phyloP scores from a whole-genome alignment of 2,113 vertebrate genomes.

The Arvicanthis niloticus region DNA sequence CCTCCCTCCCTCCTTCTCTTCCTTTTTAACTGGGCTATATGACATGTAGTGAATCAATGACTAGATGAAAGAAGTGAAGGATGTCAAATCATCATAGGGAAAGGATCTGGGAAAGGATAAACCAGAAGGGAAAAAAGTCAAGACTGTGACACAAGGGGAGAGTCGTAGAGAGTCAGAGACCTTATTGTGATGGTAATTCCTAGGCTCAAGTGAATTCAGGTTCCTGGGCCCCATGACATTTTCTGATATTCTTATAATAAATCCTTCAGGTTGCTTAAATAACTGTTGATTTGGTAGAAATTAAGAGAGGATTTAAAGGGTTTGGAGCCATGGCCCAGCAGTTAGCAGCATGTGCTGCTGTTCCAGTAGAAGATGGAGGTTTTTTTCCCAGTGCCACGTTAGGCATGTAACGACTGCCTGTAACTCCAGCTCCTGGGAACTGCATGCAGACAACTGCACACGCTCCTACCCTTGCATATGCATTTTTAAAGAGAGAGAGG shows the following conservation, averaged over 20 bases:
- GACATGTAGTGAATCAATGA: not conserved
- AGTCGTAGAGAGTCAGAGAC: not conserved
- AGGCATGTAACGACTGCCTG: not conserved
- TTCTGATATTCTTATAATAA: not conserved
- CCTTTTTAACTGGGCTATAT: not conserved
- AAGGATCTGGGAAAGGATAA: not conserved
- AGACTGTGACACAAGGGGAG: not conserved
- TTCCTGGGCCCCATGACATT: not conserved
- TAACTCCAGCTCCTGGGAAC: not conserved
- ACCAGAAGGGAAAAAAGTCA: not conserved
- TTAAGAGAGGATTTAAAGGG: not conserved
- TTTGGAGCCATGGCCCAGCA: not conserved
- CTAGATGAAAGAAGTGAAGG: not conserved
- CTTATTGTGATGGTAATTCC: not conserved
- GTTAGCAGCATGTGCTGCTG: not conserved
- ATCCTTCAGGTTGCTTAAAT: slow-evolving; percentile 1
- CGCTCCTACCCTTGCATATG: not conserved
- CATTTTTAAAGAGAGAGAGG: not conserved
- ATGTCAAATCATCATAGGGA: not conserved
- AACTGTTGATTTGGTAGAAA: not conserved
- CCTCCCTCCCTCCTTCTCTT: not conserved
- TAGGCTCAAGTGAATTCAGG: not conserved
- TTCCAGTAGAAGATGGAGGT: not conserved
- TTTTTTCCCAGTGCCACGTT: not conserved
- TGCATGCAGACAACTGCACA: not conserved